A percentile compares a stretch with the other conserved stretches of the same genome.
Conservation (phyloP, 2,888 invertebrate species). For the Sarcophaga subvicina region DNA sequence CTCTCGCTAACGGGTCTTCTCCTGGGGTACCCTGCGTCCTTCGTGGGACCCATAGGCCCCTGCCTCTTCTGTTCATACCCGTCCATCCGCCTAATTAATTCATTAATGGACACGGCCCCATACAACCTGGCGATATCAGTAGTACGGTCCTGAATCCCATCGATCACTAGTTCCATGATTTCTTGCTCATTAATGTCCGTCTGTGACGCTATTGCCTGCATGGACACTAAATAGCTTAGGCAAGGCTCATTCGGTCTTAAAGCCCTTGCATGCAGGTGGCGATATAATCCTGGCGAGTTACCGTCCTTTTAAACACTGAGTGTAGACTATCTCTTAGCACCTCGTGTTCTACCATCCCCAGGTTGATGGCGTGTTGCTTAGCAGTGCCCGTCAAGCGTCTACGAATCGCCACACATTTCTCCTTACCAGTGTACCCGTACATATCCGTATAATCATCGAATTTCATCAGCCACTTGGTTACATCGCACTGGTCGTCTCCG, state of each 20-base stretch:
- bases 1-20: neutral
- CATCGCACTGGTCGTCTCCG: neutral
- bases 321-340: slow-evolving; percentile 35
- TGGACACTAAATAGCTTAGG: too few species aligned
- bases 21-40: neutral
- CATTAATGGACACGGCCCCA: too few species aligned
- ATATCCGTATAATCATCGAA: slow-evolving; percentile 47
- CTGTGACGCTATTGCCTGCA: too few species aligned
- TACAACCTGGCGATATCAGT: too few species aligned
- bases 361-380: neutral
- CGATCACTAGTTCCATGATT: too few species aligned
- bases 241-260: neutral
- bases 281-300: slow-evolving; percentile 50
- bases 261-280: slow-evolving; percentile 10
- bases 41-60: neutral
- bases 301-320: slow-evolving; percentile 29
- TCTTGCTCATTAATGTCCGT: slow-evolving; percentile 39
- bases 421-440: slow-evolving; percentile 32
- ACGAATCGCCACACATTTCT: slow-evolving; percentile 25
- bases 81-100: neutral
- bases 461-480: slow-evolving; percentile 39
- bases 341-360: slow-evolving; percentile 23
- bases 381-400: neutral
- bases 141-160: too few species aligned
- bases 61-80: slow-evolving; percentile 18